Conservation (phyloP, 2,797 vertebrate species). For the Rhinatrema bivittatum region DNA sequence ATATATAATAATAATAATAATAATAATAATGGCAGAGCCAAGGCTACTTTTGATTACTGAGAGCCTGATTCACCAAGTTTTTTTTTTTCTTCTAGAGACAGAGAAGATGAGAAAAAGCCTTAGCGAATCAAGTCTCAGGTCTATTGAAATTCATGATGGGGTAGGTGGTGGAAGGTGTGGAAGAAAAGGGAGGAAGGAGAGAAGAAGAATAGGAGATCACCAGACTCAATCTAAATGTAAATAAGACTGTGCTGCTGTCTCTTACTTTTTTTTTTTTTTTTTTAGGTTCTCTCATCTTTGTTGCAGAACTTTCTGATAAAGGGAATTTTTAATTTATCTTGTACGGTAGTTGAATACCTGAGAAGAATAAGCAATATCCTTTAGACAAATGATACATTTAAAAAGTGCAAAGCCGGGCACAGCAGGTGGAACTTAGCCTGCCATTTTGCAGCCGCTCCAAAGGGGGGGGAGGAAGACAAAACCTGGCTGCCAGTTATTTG, state of each 20-base stretch:
- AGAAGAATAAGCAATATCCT: neutral
- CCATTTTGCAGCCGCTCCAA: constrained; percentile 14
- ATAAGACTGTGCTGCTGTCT: no score
- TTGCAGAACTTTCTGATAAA: no score
- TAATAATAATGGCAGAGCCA: no score
- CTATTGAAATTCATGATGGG: no score
- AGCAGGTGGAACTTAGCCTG: constrained; percentile 13
- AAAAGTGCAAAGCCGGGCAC: constrained; percentile 7
- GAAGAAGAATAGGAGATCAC: rapidly evolving
- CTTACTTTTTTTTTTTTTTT: neutral
- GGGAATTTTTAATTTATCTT: neutral
- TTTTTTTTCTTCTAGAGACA: no score
- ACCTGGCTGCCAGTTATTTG: constrained; percentile 40
- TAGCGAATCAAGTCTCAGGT: no score
- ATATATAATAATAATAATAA: no score
- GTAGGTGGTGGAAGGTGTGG: no score
- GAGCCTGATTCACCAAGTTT: no score
- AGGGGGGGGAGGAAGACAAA: constrained; percentile 18
- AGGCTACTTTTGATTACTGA: no score
- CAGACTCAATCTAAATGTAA: constrained; percentile 6
- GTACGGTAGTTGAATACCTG: neutral
- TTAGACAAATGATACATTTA: neutral
- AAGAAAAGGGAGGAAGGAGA: neutral
- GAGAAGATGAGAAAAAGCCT: no score
- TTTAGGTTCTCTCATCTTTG: no score